Percentiles rank a stretch among this genome's conserved stretches.
phyloP scores from a whole-genome alignment of 2,113 vertebrate species.

The Microtus ochrogaster region DNA sequence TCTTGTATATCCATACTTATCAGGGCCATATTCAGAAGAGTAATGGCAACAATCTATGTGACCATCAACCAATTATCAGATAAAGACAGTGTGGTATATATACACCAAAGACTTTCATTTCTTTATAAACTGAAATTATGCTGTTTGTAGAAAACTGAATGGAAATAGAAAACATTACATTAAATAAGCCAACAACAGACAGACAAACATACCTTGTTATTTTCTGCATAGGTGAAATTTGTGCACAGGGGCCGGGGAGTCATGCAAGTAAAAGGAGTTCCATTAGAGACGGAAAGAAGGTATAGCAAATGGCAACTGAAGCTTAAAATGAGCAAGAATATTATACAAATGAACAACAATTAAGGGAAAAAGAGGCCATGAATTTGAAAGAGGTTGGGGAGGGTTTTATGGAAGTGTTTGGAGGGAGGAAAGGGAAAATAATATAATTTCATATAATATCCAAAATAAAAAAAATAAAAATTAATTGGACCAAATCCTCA shows the following conservation, averaged over 20 bases:
- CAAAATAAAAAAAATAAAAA: neutral
- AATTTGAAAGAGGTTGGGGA: neutral
- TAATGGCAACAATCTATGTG: neutral
- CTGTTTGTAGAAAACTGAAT: neutral
- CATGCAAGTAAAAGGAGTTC: neutral
- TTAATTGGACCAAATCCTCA: neutral
- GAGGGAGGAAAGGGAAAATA: neutral
- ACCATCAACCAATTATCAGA: neutral
- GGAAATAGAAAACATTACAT: neutral
- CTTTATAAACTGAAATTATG: neutral
- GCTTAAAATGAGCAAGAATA: neutral
- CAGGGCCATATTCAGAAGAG: neutral
- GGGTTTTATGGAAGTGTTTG: neutral
- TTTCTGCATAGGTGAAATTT: neutral
- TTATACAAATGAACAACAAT: neutral
- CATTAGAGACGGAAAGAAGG: neutral
- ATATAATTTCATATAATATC: neutral
- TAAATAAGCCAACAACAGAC: neutral
- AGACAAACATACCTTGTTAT: neutral
- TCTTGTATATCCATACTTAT: neutral
- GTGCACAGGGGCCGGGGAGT: no score
- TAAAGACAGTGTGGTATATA: neutral
- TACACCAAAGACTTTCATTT: neutral
- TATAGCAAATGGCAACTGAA: neutral
- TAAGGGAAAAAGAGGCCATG: neutral